Conservation (phyloP, 1,140 invertebrate species). For the Planococcus citri region DNA sequence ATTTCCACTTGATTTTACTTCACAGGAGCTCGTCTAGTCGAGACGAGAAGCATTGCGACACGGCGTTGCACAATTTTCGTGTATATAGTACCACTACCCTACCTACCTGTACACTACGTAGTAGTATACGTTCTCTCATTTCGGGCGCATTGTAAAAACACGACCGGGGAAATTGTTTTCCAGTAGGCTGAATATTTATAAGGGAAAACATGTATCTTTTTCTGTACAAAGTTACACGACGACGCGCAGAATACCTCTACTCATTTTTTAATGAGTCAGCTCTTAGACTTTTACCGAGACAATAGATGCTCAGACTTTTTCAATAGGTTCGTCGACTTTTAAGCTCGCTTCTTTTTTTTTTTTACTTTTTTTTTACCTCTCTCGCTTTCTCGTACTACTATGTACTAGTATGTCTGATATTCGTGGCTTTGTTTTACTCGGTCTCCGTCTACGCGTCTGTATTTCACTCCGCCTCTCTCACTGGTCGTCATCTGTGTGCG, state of each 20-base stretch:
- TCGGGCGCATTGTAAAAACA: conserved; percentile 10
- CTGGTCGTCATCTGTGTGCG: background rate
- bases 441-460: background rate
- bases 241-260: conserved; percentile 10
- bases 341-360: conserved; percentile 3
- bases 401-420: background rate
- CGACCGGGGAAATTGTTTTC: conserved; percentile 17
- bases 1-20: background rate
- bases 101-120: too few relatives aligned
- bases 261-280: conserved; percentile 20
- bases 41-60: too few relatives aligned
- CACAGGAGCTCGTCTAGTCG: too few relatives aligned
- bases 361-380: background rate
- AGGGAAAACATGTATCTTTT: conserved; percentile 20
- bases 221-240: background rate
- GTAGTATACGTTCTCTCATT: too few relatives aligned
- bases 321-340: conserved; percentile 20
- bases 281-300: conserved; percentile 19
- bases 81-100: too few relatives aligned
- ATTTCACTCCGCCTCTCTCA: too few relatives aligned
- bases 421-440: background rate
- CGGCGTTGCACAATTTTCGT: background rate
- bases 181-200: conserved; percentile 18
- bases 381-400: background rate
- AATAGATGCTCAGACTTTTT: conserved; percentile 20